Base-by-base conservation (phyloP, 1,140 invertebrate genomes). In the Listronotus bonariensis region DNA sequence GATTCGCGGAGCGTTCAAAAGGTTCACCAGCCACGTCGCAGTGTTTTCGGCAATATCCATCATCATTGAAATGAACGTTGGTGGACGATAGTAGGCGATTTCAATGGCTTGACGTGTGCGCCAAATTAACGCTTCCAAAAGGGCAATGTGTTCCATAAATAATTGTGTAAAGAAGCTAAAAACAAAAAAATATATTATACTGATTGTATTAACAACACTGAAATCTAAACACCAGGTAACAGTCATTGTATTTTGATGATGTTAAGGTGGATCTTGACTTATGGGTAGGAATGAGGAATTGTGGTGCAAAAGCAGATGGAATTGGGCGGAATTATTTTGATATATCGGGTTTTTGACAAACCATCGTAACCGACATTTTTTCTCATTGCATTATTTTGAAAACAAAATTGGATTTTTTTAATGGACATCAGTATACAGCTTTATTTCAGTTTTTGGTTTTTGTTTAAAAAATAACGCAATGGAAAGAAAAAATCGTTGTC, bases 61-160 rank as follows among this genome's bases (percentile, higher is more conserved):
- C 75, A 87, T 83, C 38, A 82, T 79, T 2, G 84, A 83, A 5
- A 87, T 80, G 69, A 87, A 87, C 36, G 71, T 78, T 3, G 78
- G 70, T 26, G 77, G 78, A 8, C 81, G 80, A 36, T 83, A 72
- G 55, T 85, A 84, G n/a, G 85, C 83, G 18, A 78, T 73, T 71
- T 89, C 81, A 3, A 87, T 83, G 45, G 85, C 82, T 67, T 86
- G 80, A 9, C 88, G 83, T 34, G 95, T 78, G 51, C 89, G 84
- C 72, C 90, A 88, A 31, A 95, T 76, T 74, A 92, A 85, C 3
- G 88, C 84, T 78, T 95, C 92, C 12, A 96, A 76, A 18, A 95
- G 79, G 0, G 89, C 84, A 42, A 91, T 89, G 71, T 94, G 91
- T 58, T 93, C 89, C 76, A 94, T 86, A 60, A 93, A 85, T 69